A percentile compares a stretch with the other conserved stretches of the same genome.
Evolutionary conservation across 2,113 vertebrate species (phyloP).

Genomic region (Platycercus adscitus): DNA sequence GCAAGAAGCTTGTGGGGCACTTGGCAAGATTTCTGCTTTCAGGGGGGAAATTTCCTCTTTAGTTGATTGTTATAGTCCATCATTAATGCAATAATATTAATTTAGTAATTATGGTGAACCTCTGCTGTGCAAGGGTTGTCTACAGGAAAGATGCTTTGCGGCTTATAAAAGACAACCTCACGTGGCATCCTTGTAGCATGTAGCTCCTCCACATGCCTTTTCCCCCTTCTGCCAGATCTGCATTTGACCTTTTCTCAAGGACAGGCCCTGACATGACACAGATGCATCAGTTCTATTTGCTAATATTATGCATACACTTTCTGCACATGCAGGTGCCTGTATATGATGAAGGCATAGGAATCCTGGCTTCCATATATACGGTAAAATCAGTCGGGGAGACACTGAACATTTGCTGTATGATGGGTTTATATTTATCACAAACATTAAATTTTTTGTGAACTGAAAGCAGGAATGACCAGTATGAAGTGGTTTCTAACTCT

Average conservation of each 20-base stretch:
- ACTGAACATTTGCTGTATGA: background rate
- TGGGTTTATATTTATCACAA: background rate
- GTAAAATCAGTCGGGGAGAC: rapidly evolving
- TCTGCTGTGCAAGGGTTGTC: background rate
- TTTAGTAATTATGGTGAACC: background rate
- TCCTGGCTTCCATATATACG: background rate
- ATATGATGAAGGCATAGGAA: background rate
- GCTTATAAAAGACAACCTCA: background rate
- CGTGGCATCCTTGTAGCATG: background rate
- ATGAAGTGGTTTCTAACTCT: background rate
- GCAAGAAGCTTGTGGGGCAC: background rate
- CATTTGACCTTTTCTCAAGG: background rate
- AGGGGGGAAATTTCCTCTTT: background rate
- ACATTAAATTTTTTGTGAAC: background rate
- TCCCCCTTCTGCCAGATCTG: background rate
- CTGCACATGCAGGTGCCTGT: background rate
- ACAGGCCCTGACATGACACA: background rate
- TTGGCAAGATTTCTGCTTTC: background rate
- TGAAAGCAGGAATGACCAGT: background rate
- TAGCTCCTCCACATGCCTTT: background rate
- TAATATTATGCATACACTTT: background rate
- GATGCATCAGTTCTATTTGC: background rate
- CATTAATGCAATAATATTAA: background rate
- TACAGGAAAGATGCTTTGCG: background rate
- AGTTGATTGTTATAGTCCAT: background rate